Percentiles rank a stretch among this genome's conserved stretches.
Conservation (phyloP, 2,888 invertebrate species). For the Nesidiocoris tenuis region DNA sequence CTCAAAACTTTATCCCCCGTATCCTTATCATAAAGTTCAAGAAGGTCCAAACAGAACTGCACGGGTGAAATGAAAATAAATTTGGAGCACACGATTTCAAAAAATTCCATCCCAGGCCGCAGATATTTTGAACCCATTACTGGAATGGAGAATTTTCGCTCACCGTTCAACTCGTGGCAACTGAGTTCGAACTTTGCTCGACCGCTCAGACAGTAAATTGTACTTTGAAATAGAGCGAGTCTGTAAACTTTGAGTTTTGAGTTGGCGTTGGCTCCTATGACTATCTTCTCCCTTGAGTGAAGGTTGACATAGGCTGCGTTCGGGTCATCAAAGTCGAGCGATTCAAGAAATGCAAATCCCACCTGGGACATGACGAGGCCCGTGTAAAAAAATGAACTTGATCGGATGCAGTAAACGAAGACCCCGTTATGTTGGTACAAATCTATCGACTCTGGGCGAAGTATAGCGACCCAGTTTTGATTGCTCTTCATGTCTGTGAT, state of each 20-base stretch:
- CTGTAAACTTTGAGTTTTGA: slow-evolving; percentile 35
- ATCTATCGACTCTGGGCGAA: slow-evolving; percentile 23
- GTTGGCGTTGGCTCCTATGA: background rate
- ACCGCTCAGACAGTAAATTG: slow-evolving; percentile 26
- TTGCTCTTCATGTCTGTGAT: slow-evolving; percentile 28
- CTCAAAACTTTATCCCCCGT: slow-evolving; percentile 24
- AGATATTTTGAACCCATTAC: slow-evolving; percentile 35
- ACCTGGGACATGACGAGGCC: slow-evolving; percentile 29
- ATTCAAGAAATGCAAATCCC: slow-evolving; percentile 33
- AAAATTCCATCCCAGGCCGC: slow-evolving; percentile 32
- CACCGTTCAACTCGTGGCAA: slow-evolving; percentile 15
- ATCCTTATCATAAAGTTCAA: slow-evolving; percentile 24
- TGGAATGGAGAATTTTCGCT: slow-evolving; percentile 14
- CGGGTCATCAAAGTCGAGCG: slow-evolving; percentile 30
- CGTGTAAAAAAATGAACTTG: slow-evolving; percentile 37
- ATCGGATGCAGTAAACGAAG: slow-evolving; percentile 14
- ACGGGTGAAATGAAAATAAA: slow-evolving; percentile 40
- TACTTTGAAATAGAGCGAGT: slow-evolving; percentile 20
- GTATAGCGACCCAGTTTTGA: slow-evolving; percentile 30
- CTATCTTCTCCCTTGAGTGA: slow-evolving; percentile 8
- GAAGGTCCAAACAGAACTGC: slow-evolving; percentile 19
- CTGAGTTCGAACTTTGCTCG: slow-evolving; percentile 17
- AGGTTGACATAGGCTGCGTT: slow-evolving; percentile 28
- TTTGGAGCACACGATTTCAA: slow-evolving; percentile 30
- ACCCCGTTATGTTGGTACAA: slow-evolving; percentile 29